Evolutionary conservation across 2,888 invertebrate genomes (phyloP).

Genomic region (Rugalucina vietnamica): DNA sequence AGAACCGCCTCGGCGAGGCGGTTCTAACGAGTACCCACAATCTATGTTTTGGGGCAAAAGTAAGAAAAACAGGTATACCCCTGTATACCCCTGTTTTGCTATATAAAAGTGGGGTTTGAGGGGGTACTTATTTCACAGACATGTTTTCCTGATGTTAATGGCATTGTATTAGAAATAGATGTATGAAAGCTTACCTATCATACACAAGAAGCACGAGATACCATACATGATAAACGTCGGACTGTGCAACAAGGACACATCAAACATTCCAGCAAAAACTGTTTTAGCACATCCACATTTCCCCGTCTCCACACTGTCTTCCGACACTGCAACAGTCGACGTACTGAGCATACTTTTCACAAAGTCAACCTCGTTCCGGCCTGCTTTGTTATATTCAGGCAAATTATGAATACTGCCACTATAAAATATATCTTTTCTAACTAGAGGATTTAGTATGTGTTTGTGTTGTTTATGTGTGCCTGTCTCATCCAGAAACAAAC

Average conservation of each 20-base stretch:
- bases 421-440: constrained; percentile 98
- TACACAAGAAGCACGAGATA: constrained; percentile 78
- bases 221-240: constrained; percentile 89
- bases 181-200: constrained; percentile 77
- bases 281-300: background rate
- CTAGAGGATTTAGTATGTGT: constrained; percentile 87
- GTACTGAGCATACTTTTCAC: constrained; percentile 55
- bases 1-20: no score
- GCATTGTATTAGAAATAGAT: no score
- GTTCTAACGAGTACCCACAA: no score
- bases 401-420: constrained; percentile 96
- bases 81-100: no score
- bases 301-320: background rate
- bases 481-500: constrained; percentile 47
- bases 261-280: constrained; percentile 85
- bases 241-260: constrained; percentile 92
- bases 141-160: no score
- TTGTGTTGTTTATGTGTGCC: constrained; percentile 26
- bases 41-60: no score
- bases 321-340: background rate
- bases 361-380: constrained; percentile 58
- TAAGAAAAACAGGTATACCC: no score
- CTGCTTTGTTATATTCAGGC: constrained; percentile 61
- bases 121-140: no score
- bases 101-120: no score